Evolutionary conservation across 2,113 vertebrate species (phyloP).

Genomic region (Seriola dumerili): DNA sequence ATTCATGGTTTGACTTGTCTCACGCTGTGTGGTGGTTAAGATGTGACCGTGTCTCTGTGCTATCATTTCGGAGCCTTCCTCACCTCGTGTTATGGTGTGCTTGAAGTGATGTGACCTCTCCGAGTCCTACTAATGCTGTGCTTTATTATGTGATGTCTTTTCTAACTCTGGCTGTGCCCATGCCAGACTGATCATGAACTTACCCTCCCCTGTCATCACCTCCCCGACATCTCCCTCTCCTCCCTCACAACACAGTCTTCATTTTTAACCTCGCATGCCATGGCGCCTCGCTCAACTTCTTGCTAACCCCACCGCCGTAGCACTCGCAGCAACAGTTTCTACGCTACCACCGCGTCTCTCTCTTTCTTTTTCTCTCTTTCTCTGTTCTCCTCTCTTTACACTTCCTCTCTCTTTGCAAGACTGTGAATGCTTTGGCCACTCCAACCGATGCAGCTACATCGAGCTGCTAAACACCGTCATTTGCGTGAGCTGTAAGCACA

Average conservation of each 20-base stretch:
- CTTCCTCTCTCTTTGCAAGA: constrained; percentile 91
- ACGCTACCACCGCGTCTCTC: constrained; percentile 62
- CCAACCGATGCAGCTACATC: constrained; percentile 99
- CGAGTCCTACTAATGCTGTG: constrained; percentile 74
- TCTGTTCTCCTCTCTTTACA: constrained; percentile 75
- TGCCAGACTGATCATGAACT: constrained; percentile 76
- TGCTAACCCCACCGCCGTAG: constrained; percentile 73
- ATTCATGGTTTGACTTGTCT: constrained; percentile 63
- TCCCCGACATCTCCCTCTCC: constrained; percentile 38
- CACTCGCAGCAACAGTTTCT: constrained; percentile 69
- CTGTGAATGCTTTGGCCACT: constrained; percentile 99
- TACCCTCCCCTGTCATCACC: constrained; percentile 29
- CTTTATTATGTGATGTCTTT: constrained; percentile 79
- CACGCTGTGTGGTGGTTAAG: constrained; percentile 52
- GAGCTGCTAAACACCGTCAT: constrained; percentile 98
- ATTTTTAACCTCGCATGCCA: constrained; percentile 90
- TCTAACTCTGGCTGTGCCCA: constrained; percentile 76
- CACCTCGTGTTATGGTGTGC: constrained; percentile 80
- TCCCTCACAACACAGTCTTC: constrained; percentile 61
- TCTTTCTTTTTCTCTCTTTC: constrained; percentile 48
- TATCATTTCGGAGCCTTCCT: constrained; percentile 51
- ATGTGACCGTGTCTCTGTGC: constrained; percentile 70
- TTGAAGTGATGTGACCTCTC: constrained; percentile 81
- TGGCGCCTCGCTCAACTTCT: constrained; percentile 81
- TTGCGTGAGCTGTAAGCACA: constrained; percentile 99